These are phyloP conservation scores for Ips typographus DNA, from an alignment of 1,140 invertebrate genomes.

Conservation along the genomic window DNA sequence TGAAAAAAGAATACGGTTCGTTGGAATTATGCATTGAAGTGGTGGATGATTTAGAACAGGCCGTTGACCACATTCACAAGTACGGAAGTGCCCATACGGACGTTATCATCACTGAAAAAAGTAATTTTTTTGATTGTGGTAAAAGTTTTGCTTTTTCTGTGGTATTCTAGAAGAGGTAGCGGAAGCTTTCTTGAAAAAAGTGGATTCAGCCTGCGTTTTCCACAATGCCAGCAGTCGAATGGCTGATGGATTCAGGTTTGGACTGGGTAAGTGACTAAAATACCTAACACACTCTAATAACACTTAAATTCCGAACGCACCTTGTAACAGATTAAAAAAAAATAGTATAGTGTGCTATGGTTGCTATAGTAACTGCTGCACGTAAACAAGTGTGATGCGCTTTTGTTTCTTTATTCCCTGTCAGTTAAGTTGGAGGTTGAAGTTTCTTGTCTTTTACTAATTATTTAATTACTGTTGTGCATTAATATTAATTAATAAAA, in stretches of 20 bases:
- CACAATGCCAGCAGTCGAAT: conserved; percentile 96
- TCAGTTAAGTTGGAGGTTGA: no score
- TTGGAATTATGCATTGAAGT: conserved; percentile 94
- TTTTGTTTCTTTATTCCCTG: no score
- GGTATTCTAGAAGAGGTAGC: conserved; percentile 55
- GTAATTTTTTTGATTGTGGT: conserved; percentile 51
- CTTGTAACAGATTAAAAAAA: no score
- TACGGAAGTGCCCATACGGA: conserved; percentile 97
- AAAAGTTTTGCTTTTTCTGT: conserved; percentile 3
- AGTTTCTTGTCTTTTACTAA: no score
- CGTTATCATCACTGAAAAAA: conserved; percentile 90
- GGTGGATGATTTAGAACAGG: conserved; percentile 83
- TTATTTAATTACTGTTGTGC: no score
- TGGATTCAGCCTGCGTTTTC: conserved; percentile 98
- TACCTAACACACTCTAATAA: neutral
- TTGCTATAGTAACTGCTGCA: no score
- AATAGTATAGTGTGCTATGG: no score
- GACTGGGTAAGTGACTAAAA: conserved; percentile 57
- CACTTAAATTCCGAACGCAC: no score
- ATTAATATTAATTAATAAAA: no score
- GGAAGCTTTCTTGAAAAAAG: conserved; percentile 72
- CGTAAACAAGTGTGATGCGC: no score
- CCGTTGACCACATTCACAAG: conserved; percentile 92
- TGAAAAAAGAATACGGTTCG: conserved; percentile 89
- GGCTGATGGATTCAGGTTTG: conserved; percentile 97